These are phyloP conservation scores for Pipistrellus kuhlii DNA, from an alignment of 2,797 vertebrate species.

Conservation along the genomic window DNA sequence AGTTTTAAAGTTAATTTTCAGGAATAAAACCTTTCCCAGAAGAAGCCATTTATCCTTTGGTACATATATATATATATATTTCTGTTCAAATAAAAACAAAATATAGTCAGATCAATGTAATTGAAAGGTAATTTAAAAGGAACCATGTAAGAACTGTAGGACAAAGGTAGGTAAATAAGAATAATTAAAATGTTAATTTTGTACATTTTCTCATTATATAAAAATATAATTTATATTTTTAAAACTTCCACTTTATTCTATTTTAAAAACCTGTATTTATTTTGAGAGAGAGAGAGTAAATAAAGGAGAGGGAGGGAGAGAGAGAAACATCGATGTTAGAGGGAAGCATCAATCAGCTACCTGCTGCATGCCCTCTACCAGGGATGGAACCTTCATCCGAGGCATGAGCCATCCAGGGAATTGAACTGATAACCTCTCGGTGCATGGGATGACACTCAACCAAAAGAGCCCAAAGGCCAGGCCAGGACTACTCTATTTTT, in stretches of 20 bases:
- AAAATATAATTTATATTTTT: background rate
- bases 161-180: background rate
- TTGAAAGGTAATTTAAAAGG: background rate
- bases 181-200: background rate
- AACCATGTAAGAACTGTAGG: background rate
- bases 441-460: background rate
- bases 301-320: background rate
- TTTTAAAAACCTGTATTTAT: background rate
- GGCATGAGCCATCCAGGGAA: background rate
- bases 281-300: background rate
- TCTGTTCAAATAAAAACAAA: constrained; percentile 21
- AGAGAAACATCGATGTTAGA: background rate
- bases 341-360: background rate
- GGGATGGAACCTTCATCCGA: background rate
- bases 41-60: background rate
- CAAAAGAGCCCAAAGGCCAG: background rate
- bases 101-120: background rate
- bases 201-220: background rate
- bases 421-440: background rate
- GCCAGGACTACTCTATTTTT: background rate
- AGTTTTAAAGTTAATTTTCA: constrained; percentile 12
- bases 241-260: background rate
- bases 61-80: background rate
- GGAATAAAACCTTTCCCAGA: constrained; percentile 2
- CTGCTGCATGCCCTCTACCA: background rate